Evolutionary conservation across 2,797 vertebrate species (phyloP).

Genomic region (Poeciliopsis presidionis): DNA sequence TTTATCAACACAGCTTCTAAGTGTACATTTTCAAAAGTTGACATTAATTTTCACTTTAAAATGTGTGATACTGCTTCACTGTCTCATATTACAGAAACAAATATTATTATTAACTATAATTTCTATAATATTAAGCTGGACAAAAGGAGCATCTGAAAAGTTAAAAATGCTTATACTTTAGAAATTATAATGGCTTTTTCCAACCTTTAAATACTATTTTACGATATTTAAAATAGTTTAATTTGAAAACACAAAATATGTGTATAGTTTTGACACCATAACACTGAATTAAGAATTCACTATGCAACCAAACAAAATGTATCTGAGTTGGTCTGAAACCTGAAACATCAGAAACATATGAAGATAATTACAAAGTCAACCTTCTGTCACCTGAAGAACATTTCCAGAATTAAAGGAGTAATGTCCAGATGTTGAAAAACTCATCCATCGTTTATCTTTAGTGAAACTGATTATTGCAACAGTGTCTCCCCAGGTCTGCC

Average conservation of each 20-base stretch:
- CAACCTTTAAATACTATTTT: not conserved
- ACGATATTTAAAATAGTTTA: not conserved
- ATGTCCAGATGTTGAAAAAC: too few relatives aligned
- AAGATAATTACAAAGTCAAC: too few relatives aligned
- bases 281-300: not conserved
- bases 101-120: not conserved
- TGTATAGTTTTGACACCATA: not conserved
- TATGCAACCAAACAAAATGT: not conserved
- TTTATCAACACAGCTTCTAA: not conserved
- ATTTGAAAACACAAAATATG: not conserved
- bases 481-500: too few relatives aligned
- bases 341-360: not conserved
- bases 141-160: not conserved
- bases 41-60: not conserved
- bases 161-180: not conserved
- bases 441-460: too few relatives aligned
- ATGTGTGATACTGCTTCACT: conserved; percentile 11
- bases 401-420: too few relatives aligned
- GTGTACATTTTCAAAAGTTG: not conserved
- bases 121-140: not conserved
- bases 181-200: not conserved
- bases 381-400: too few relatives aligned
- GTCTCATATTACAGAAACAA: not conserved
- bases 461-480: too few relatives aligned
- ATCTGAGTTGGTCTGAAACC: not conserved